These are phyloP conservation scores for Fragum whitleyi DNA, from an alignment of 2,888 invertebrate species.

Conservation along the genomic window DNA sequence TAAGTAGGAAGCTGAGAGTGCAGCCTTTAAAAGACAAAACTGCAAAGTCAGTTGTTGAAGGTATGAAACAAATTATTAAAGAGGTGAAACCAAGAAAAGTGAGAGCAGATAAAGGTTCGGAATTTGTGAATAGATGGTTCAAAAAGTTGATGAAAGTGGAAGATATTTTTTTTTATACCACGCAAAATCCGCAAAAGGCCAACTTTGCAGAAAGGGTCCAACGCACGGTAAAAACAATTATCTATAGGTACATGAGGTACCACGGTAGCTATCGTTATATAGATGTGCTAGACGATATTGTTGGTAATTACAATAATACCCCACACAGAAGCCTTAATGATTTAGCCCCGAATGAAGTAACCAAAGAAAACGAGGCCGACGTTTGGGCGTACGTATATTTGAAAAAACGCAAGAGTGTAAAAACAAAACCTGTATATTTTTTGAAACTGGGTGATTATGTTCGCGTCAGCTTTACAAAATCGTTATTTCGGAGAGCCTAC, in stretches of 20 bases:
- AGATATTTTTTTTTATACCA: constrained; percentile 33
- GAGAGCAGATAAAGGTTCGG: constrained; percentile 29
- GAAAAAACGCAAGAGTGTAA: constrained; percentile 21
- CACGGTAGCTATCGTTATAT: constrained; percentile 26
- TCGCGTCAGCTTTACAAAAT: constrained; percentile 33
- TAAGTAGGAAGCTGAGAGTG: constrained; percentile 50
- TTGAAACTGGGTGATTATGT: constrained; percentile 38
- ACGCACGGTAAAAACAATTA: constrained; percentile 24
- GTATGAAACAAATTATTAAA: constrained; percentile 38
- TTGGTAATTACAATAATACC: constrained; percentile 28
- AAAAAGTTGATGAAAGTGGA: constrained; percentile 31
- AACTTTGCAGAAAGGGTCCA: constrained; percentile 37
- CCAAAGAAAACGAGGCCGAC: constrained; percentile 45
- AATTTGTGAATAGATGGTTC: constrained; percentile 39
- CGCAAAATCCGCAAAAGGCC: constrained; percentile 37
- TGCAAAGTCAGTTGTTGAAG: constrained; percentile 31
- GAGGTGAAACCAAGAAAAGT: constrained; percentile 32
- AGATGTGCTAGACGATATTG: constrained; percentile 5
- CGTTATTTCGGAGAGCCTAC: constrained; percentile 36
- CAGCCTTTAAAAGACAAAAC: constrained; percentile 46
- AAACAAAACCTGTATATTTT: constrained; percentile 25
- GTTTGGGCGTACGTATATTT: constrained; percentile 46
- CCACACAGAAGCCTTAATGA: constrained; percentile 36
- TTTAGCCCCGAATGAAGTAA: constrained; percentile 35
- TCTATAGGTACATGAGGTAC: constrained; percentile 21